Evolutionary conservation across 1,140 invertebrate species (phyloP).

Genomic region (Drosophila tropicalis): DNA sequence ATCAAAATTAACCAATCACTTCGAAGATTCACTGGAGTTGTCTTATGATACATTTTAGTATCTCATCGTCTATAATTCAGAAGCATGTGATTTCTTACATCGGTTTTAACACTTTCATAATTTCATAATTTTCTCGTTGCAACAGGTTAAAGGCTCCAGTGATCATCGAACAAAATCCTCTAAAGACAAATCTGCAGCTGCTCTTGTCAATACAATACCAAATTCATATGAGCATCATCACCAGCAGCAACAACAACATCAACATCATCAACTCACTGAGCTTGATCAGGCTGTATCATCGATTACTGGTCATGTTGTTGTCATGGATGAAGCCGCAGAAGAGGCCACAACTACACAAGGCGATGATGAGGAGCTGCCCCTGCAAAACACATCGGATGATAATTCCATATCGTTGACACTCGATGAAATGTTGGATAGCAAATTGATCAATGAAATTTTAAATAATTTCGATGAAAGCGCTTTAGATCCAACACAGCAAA

Average conservation of each 20-base stretch:
- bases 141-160: conserved; percentile 52
- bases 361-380: conserved; percentile 61
- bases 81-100: too few relatives aligned
- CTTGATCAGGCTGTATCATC: conserved; percentile 76
- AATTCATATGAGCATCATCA: conserved; percentile 35
- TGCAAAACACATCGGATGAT: conserved; percentile 73
- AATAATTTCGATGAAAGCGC: conserved; percentile 78
- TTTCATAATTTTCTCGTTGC: too few relatives aligned
- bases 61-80: too few relatives aligned
- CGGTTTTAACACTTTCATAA: too few relatives aligned
- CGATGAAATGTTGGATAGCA: conserved; percentile 78
- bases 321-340: conserved; percentile 7
- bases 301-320: conserved; percentile 50
- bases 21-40: too few relatives aligned
- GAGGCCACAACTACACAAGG: conserved; percentile 20
- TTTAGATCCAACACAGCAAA: conserved; percentile 60
- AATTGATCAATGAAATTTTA: conserved; percentile 77
- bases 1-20: too few relatives aligned
- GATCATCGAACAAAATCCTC: conserved; percentile 67
- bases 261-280: conserved; percentile 65
- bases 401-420: conserved; percentile 77
- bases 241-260: conserved; percentile 52
- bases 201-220: neutral
- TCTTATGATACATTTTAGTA: too few relatives aligned
- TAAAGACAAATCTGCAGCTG: conserved; percentile 50